Evolutionary conservation across 2,113 vertebrate species (phyloP), one percentile per base, ranked within the genome.

Genomic region (Machaerirhynchus nigripectus): DNA sequence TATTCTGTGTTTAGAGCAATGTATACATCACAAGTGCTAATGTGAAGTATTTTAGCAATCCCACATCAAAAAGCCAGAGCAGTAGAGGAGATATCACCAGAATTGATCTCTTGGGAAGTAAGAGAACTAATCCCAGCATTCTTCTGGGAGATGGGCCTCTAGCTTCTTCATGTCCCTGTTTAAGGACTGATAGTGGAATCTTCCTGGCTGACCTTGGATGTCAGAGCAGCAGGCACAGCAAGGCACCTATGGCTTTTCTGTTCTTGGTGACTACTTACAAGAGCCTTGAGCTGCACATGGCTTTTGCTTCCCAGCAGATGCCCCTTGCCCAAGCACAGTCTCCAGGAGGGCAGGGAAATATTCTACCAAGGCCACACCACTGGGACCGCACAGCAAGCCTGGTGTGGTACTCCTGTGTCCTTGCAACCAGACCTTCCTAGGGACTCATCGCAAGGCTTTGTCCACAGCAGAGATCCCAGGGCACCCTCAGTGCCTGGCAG

Each of bases 221-320:
- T 37, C 35, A 49, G 78, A 93, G 33, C 40, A 63, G 63, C 49
- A 68, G 22, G 37, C 11, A 53, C 9, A 40, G 31, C 16, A 75
- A 84, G 68, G 24, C n/a, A 60, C 21, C n/a, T 23, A 3, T 1
- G 4, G 16, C 33, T 90, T 42, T 11, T 68, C 44, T 75, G 31
- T 35, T 61, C 31, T 84, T 79, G 31, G 40, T 0, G 1, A 11
- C 21, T 50, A 3, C 33, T 60, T 33, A n/a, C 14, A 73, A 56
- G 22, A 76, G 2, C 49, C 35, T 71, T 47, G 35, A 67, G 35
- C 49, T 67, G 31, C 46, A 39, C 0, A 0, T 46, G 39, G 8
- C 10, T 84, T 84, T 85, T 60, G 52, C 35, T 64, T 85, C 56
- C n/a, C 56, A 70, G 26, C 24, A 42, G 52, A 85, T 11, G 2